phyloP scores from a whole-genome alignment of 2,888 invertebrate species.

The Ceramica pisi region DNA sequence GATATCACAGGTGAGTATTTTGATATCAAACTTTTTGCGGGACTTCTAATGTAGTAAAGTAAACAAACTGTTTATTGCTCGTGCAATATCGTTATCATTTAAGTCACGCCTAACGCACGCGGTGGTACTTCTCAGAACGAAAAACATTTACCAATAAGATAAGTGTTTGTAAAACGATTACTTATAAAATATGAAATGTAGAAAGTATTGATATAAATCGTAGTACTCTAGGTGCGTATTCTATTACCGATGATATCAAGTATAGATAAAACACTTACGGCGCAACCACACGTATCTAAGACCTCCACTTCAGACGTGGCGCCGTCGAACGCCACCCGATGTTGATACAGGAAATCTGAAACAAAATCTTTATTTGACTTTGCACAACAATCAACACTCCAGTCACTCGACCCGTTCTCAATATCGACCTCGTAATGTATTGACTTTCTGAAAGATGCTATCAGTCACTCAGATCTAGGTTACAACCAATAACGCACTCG shows the following conservation, averaged over 20 bases:
- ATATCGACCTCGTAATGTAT: constrained; percentile 67
- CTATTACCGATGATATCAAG: constrained; percentile 50
- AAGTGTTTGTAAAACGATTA: constrained; percentile 47
- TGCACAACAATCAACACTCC: constrained; percentile 58
- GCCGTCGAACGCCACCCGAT: constrained; percentile 94
- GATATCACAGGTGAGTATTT: constrained; percentile 2
- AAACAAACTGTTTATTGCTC: constrained; percentile 5
- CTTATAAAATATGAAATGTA: constrained; percentile 47
- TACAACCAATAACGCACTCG: constrained; percentile 71
- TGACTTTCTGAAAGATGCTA: constrained; percentile 76
- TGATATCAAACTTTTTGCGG: not conserved
- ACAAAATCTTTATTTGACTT: constrained; percentile 68
- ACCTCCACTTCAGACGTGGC: constrained; percentile 95
- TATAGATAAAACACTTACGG: constrained; percentile 90
- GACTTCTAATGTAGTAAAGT: not conserved
- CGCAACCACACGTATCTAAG: constrained; percentile 94
- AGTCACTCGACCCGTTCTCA: constrained; percentile 59
- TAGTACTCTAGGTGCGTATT: constrained; percentile 38
- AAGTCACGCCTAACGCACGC: constrained; percentile 16
- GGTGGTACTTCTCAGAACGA: constrained; percentile 12
- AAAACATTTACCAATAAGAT: constrained; percentile 17
- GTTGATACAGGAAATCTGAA: constrained; percentile 94
- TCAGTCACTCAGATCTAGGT: constrained; percentile 80
- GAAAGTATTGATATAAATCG: constrained; percentile 51
- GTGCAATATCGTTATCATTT: constrained; percentile 31